These are phyloP conservation scores for Ptychoptera albimana DNA, from an alignment of 2,888 invertebrate genomes.

Conservation along the genomic window DNA sequence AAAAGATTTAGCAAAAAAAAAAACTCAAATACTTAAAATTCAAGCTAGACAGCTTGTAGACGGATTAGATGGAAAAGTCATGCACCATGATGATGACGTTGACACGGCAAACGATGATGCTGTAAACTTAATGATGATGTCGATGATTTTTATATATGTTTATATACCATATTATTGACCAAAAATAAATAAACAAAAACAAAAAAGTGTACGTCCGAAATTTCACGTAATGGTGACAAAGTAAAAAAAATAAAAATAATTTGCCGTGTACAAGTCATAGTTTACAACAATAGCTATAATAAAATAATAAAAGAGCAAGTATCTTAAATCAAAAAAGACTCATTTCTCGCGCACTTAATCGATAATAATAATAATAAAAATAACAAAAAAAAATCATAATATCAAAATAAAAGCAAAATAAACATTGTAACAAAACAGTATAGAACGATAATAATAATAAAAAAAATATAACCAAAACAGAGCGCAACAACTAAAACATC, in stretches of 20 bases:
- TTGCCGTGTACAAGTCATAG: too few relatives aligned
- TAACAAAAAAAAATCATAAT: too few relatives aligned
- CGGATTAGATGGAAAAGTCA: slow-evolving; percentile 2
- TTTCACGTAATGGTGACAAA: neutral
- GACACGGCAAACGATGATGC: too few relatives aligned
- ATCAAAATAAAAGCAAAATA: too few relatives aligned
- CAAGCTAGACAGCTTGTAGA: slow-evolving; percentile 5
- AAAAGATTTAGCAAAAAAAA: neutral
- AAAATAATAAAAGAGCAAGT: neutral
- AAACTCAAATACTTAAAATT: neutral
- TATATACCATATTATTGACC: neutral
- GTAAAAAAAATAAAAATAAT: neutral
- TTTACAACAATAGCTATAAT: too few relatives aligned
- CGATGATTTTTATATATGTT: neutral
- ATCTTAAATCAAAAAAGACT: too few relatives aligned
- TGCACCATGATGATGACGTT: slow-evolving; percentile 3
- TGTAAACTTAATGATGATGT: neutral
- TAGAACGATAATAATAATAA: too few relatives aligned
- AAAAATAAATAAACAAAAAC: neutral
- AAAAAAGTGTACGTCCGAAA: neutral
- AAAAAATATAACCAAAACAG: too few relatives aligned
- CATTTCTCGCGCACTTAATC: too few relatives aligned
- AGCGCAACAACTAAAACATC: too few relatives aligned
- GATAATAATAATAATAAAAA: too few relatives aligned
- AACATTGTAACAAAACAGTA: too few relatives aligned